Percentiles rank a stretch among this genome's conserved stretches.
These are phyloP conservation scores for Tragelaphus eurycerus DNA, from an alignment of 2,797 vertebrate genomes.

Conservation along the genomic window DNA sequence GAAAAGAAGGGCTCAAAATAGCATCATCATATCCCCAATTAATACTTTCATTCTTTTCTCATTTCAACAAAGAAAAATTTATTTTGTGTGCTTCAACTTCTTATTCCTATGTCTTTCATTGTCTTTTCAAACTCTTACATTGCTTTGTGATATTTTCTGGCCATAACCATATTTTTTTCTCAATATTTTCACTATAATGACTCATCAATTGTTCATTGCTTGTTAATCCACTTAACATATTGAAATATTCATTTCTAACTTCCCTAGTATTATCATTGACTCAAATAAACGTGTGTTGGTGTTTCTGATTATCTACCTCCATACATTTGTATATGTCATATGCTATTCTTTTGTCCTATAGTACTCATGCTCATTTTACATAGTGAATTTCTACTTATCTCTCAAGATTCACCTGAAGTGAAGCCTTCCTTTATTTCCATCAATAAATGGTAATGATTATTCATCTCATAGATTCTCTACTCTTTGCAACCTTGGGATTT, in stretches of 20 bases:
- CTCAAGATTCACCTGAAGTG: background rate
- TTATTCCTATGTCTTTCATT: background rate
- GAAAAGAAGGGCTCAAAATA: constrained; percentile 64
- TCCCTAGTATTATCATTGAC: background rate
- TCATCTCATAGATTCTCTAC: background rate
- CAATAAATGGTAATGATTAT: background rate
- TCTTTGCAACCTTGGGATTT: background rate
- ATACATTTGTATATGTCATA: background rate
- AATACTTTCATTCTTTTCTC: background rate
- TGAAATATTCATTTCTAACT: background rate
- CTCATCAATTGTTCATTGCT: background rate
- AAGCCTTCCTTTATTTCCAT: background rate
- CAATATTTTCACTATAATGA: background rate
- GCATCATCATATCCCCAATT: background rate
- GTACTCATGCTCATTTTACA: background rate
- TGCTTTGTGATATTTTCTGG: background rate
- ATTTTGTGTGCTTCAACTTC: background rate
- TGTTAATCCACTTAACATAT: background rate
- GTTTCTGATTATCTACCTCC: background rate
- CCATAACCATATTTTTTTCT: background rate
- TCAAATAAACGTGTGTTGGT: background rate
- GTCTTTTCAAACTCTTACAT: background rate
- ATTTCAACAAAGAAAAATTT: background rate
- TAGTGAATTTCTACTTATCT: background rate
- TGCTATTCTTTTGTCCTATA: background rate